Base-by-base conservation (phyloP, 1,140 invertebrate genomes). In the Zaprionus lachaisei region DNA sequence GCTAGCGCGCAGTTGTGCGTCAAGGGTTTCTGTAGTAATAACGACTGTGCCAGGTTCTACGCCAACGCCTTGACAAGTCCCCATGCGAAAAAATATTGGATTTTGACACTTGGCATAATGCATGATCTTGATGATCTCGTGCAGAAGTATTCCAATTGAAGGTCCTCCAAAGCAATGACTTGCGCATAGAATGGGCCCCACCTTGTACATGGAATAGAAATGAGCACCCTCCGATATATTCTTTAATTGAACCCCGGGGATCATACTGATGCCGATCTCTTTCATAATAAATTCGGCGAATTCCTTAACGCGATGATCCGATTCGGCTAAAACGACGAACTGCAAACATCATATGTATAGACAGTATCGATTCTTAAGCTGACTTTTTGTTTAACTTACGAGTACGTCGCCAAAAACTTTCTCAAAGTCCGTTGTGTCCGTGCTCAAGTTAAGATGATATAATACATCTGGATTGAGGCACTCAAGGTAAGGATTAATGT, bases 91-190 rank as follows among this genome's bases (percentile, higher is more conserved):
- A 83, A 98, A 96, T 5, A 95, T 93, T 2, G 97, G 96, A 92
- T 96, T 95, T 41, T 94, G 94, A 37, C 94, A 95, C 79, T 93
- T 94, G 12, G 97, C 96, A 83, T 97, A 95, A 83, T 96, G 94
- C 93, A 97, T 94, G 2, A 97, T 89, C 91, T 98, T 97, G 80
- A 97, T 95, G 1, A 97, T 92, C 92, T 97, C 97, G 82, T 97
- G 95, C 11, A 97, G 92, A 14, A 97, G 92, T 63, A 97, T 96
- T 22, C 95, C 95, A 4, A 97, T 93, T 0, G 96, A 97, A 6
- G 96, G 95, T n/a, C 95, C 94, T 12, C 96, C 96, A 93, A 97
- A 97, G 47, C 96, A 97, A 92, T 97, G 96, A 94, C 96, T 92
- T n/a, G 92, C 93, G 7, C 79, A 81, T 28, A 91, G 60, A 9